Evolutionary conservation across 1,140 invertebrate genomes (phyloP), one percentile per base, ranked within the genome.

Genomic region (Rhopalosiphum padi): DNA sequence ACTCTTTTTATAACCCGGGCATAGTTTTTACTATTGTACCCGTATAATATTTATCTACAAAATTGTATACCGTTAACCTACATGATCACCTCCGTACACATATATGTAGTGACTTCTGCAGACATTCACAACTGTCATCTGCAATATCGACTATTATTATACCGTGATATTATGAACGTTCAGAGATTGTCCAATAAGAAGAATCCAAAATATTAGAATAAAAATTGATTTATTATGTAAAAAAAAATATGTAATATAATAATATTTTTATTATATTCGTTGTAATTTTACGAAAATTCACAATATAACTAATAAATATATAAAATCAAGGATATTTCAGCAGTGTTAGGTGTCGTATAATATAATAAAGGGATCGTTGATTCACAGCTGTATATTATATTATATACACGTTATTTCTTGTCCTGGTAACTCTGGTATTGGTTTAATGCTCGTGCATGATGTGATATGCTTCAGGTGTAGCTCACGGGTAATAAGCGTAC

Each of bases 401-500:
- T 11, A 68, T 41, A 41, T 77, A 77, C 30, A 21, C 85, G 3
- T 86, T 41, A 41, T 41, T 85, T 86, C 15, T 25, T 46, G 41
- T 5, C 85, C 0, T 86, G 85, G 85, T 86, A 86, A 86, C 85
- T 41, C 43, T 30, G 85, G 11, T 86, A 30, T 41, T 83, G 77
- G 77, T 35, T 35, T 83, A n/a, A 22, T 83, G 2, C 21, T 86
- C 25, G 41, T 30, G 15, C 60, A 25, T 11, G 41, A 41, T 18
- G 41, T n/a, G n/a, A n/a, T n/a, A 2, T 82, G 60, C 55, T 60
- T 7, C 25, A 41, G 46, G 46, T 46, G 46, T 46, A 46, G 46
- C 25, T 93, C 48, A 93, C 6, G 77, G 91, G 35, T 93, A 93
- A 83, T 93, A 93, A 21, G 77, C 91, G 46, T 93, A 93, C n/a